Percentiles rank a stretch among this genome's conserved stretches.
Conservation (phyloP, 35 echinoderm and acorn worm genomes). For the Ptychodera flava region DNA sequence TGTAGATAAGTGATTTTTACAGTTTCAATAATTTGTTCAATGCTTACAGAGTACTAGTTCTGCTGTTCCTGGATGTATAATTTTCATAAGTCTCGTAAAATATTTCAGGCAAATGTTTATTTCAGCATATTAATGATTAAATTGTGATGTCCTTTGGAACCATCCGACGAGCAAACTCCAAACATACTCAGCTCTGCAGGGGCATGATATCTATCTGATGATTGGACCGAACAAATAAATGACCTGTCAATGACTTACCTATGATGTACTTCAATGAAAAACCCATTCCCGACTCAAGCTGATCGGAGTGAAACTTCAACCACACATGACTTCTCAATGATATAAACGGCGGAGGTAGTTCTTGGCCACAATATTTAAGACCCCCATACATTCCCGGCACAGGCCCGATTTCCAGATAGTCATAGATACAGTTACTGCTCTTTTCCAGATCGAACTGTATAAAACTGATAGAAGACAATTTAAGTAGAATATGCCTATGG, state of each 20-base stretch:
- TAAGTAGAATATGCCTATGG: neutral
- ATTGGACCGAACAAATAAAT: neutral
- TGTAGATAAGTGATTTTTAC: too few species aligned
- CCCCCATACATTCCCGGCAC: neutral
- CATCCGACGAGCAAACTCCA: too few species aligned
- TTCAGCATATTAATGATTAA: too few species aligned
- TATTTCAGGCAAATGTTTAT: too few species aligned
- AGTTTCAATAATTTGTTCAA: too few species aligned
- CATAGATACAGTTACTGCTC: neutral
- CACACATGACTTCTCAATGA: neutral
- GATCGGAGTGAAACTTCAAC: neutral
- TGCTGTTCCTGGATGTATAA: neutral
- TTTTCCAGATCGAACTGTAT: neutral
- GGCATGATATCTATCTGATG: neutral
- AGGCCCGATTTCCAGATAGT: neutral
- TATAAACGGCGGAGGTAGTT: neutral
- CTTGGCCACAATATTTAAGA: neutral
- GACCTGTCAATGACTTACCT: neutral
- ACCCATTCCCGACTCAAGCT: neutral
- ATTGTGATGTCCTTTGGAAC: too few species aligned
- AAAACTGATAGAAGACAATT: neutral
- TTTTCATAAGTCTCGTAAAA: neutral
- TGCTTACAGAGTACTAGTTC: too few species aligned
- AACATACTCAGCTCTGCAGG: too few species aligned
- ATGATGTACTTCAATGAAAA: neutral